Evolutionary conservation across 1,140 invertebrate species (phyloP), one percentile per base, ranked within the genome.

Genomic region (Macrobrachium nipponense): DNA sequence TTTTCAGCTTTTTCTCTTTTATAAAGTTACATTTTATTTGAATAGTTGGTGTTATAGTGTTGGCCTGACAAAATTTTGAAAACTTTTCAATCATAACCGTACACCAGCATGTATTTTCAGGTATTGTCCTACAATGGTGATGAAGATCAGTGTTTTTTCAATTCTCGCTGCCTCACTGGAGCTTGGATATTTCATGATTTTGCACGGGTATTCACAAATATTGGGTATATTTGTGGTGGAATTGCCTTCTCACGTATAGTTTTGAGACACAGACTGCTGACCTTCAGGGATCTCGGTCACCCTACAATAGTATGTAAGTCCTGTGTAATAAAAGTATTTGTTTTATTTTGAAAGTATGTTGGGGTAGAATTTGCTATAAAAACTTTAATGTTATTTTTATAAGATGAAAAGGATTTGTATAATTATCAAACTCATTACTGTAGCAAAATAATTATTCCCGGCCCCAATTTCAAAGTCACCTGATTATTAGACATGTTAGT

Each of bases 121-220:
- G 72, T 85, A 66, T 20, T 85, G n/a, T 27, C 70, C 27, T 20
- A 78, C 27, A 61, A 85, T 43, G 83, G 83, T 2, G 14, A 59
- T n/a, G 83, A 85, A 43, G 83, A 85, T 72, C 83, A 61, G 23
- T 85, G 83, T 58, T 85, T 85, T 44, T 85, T 68, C 61, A 85
- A 85, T 51, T 85, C 75, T 27, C 83, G 83, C 43, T 85, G 83
- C 58, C 76, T 85, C 6, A 79, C 76, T 10, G 76, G 43, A 23
- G 70, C 73, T 18, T 75, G 64, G 20, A 51, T 36, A 0, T 15
- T 85, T n/a, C 75, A 64, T 23, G 83, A 85, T 62, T 78, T 85
- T 61, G n/a, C 83, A 60, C 76, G 83, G 18, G 83, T 85, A 5
- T 85, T 85, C 76, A 85, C 62, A 62, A 85, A 85, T 64, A 66